Evolutionary conservation across 1,140 invertebrate species (phyloP), one percentile per base, ranked within the genome.

Genomic region (Chionoecetes opilio): DNA sequence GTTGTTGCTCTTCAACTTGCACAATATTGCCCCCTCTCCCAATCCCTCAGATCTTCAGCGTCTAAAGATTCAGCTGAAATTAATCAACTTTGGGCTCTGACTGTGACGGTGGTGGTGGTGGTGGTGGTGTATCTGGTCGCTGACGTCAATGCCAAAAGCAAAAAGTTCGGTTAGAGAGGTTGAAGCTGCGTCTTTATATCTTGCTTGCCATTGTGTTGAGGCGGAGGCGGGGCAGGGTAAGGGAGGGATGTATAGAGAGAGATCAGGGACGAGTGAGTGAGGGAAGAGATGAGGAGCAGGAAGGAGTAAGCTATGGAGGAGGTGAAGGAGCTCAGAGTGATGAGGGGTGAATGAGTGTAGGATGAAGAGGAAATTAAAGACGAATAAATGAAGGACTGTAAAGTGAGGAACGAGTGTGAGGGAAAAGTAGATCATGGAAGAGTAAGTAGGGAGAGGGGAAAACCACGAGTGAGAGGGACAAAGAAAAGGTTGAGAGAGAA

Each of bases 281-380:
- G 63, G 63, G 21, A 75, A n/a, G 63, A 89, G 87, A 89, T 8
- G 87, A 89, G 37, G 87, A 89, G n/a, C 87, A 89, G 41, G 86
- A 35, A 87, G 29, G 32, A 87, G 32, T 29, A 46, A 38, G 35
- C n/a, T 75, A n/a, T 1, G 21, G 63, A 75, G 63, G 26, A 75
- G 63, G 63, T n/a, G n/a, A 5, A 6, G 63, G 63, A 75, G 63
- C 2, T n/a, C 21, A n/a, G 21, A n/a, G 63, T n/a, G 63, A 75
- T 75, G 63, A n/a, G 63, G n/a, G 63, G n/a, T 26, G 63, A 75
- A 75, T 5, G 63, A 26, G 9, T n/a, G 63, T n/a, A n/a, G 63
- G n/a, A 75, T n/a, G 63, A 75, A 75, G 26, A 11, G 63, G 63
- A 75, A 75, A n/a, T 21, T 1, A 63, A 26, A 63, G 5, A 26